Evolutionary conservation across 2,113 vertebrate genomes (phyloP).

Genomic region (Scopus umbretta): DNA sequence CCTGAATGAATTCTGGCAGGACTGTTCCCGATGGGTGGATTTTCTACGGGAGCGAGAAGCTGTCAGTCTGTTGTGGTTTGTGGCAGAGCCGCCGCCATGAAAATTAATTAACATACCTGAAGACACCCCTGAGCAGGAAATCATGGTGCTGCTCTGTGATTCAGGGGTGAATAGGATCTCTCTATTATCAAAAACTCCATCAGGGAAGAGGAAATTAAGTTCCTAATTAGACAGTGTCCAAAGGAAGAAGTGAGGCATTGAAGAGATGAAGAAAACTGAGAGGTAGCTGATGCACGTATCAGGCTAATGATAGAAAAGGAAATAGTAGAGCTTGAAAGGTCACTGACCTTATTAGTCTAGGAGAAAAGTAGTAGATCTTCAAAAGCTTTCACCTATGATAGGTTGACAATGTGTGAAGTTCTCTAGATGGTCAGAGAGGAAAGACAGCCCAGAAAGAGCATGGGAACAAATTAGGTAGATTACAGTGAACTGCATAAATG

Average conservation of each 20-base stretch:
- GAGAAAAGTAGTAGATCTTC: conserved; percentile 75
- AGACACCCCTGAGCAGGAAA: conserved; percentile 58
- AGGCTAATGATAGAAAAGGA: conserved; percentile 91
- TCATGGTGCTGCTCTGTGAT: conserved; percentile 57
- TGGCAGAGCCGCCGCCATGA: not conserved
- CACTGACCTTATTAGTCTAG: conserved; percentile 84
- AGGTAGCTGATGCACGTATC: conserved; percentile 74
- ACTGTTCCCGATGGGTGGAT: not conserved
- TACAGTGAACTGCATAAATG: conserved; percentile 25
- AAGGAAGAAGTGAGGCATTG: conserved; percentile 83
- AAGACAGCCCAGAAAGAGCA: conserved; percentile 28
- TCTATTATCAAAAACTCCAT: conserved; percentile 79
- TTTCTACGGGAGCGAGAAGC: not conserved
- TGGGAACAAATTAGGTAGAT: conserved; percentile 56
- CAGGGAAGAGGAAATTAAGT: conserved; percentile 88
- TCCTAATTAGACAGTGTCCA: conserved; percentile 91
- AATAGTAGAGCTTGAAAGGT: conserved; percentile 83
- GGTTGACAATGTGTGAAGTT: conserved; percentile 70
- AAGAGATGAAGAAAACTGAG: conserved; percentile 74
- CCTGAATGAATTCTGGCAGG: not conserved
- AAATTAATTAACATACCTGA: conserved; percentile 66
- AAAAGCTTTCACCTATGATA: conserved; percentile 82
- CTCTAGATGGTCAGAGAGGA: conserved; percentile 55
- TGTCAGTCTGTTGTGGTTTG: conserved; percentile 4
- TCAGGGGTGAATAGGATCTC: conserved; percentile 70